Conservation (phyloP, 2,113 vertebrate genomes). For the Burhinus oedicnemus region DNA sequence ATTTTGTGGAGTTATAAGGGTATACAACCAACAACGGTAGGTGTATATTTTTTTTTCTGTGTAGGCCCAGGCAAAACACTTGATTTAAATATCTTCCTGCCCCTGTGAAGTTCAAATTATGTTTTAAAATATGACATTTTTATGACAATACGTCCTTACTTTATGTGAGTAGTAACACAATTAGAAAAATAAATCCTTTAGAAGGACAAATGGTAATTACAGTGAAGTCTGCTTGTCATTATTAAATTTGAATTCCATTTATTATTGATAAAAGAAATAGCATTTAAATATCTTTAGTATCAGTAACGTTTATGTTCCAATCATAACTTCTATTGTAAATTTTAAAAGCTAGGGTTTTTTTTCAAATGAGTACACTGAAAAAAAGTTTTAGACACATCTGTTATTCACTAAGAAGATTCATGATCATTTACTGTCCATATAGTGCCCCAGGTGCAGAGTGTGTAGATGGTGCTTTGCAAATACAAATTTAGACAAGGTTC, state of each 20-base stretch:
- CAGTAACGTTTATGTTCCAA: not conserved
- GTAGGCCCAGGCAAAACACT: not conserved
- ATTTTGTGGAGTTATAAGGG: not conserved
- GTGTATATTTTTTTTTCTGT: not conserved
- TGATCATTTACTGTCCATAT: not conserved
- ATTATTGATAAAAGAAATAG: not conserved
- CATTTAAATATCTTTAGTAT: not conserved
- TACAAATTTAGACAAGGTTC: slow-evolving; percentile 9
- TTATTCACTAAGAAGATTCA: not conserved
- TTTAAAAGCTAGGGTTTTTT: not conserved
- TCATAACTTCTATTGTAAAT: not conserved
- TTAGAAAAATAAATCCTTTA: not conserved
- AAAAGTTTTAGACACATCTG: not conserved
- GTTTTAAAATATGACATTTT: not conserved
- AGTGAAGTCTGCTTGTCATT: not conserved
- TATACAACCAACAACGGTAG: not conserved
- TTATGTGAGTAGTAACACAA: not conserved
- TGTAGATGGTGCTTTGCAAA: not conserved
- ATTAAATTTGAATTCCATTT: not conserved
- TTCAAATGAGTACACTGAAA: not conserved
- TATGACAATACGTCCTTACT: not conserved
- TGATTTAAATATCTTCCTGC: not conserved
- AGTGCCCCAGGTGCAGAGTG: not conserved
- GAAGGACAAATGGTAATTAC: not conserved
- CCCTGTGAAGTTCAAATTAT: not conserved